Conservation (phyloP, 2,888 invertebrate genomes). For the Ichneumoninae sp. region DNA sequence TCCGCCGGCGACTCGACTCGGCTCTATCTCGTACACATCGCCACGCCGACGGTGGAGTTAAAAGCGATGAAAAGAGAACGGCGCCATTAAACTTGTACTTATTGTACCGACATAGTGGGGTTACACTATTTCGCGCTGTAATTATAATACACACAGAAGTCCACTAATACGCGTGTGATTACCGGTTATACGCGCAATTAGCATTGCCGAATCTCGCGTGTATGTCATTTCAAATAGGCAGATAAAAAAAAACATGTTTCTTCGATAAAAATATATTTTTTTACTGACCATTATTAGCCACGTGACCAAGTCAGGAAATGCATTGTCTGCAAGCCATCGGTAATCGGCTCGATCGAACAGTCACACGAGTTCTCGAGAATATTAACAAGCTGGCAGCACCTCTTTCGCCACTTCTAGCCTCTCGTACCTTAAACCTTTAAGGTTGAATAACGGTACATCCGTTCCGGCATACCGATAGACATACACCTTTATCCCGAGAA, state of each 20-base stretch:
- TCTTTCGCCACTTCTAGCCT: slow-evolving; percentile 9
- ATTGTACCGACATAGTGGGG: slow-evolving; percentile 9
- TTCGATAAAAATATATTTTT: background rate
- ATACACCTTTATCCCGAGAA: slow-evolving; percentile 27
- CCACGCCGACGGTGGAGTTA: slow-evolving; percentile 17
- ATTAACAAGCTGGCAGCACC: slow-evolving; percentile 15
- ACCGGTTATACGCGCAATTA: slow-evolving; percentile 1
- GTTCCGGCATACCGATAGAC: slow-evolving; percentile 46
- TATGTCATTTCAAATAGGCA: background rate
- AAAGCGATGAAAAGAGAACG: slow-evolving; percentile 49
- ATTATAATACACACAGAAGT: slow-evolving; percentile 12
- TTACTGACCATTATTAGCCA: background rate
- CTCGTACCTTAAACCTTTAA: slow-evolving; percentile 77
- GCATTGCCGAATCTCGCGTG: background rate
- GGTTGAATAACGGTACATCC: slow-evolving; percentile 79
- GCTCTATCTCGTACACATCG: slow-evolving; percentile 45
- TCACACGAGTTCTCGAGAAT: slow-evolving; percentile 59
- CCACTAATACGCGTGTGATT: background rate
- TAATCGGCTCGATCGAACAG: background rate
- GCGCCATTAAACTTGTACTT: slow-evolving; percentile 47
- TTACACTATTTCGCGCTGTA: slow-evolving; percentile 16
- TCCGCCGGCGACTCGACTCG: slow-evolving; percentile 34
- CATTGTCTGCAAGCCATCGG: background rate
- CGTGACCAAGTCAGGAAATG: background rate
- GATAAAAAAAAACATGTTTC: background rate